Evolutionary conservation across 2,888 invertebrate genomes (phyloP).

Genomic region (Pyrochroa serraticornis): DNA sequence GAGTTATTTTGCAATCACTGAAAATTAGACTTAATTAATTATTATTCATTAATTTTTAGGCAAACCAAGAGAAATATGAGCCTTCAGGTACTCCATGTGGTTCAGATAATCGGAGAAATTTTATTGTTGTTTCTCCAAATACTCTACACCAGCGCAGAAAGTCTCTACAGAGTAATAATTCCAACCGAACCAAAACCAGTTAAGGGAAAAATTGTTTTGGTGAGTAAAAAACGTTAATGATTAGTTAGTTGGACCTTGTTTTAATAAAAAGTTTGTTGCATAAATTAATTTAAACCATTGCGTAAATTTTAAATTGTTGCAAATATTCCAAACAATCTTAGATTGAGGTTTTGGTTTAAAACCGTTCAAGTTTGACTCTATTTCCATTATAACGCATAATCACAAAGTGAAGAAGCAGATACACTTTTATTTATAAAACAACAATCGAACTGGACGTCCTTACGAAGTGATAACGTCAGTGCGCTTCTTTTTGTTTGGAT

Average conservation of each 20-base stretch:
- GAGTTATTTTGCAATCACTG: neutral
- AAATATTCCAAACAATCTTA: no score
- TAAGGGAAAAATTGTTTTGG: slow-evolving; percentile 76
- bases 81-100: slow-evolving; percentile 24
- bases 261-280: no score
- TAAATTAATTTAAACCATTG: no score
- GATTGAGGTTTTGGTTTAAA: no score
- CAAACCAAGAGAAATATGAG: slow-evolving; percentile 4
- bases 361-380: no score
- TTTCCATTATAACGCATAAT: no score
- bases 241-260: no score
- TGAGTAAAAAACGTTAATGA: slow-evolving; percentile 59
- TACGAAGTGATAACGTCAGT: neutral
- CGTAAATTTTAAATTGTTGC: no score
- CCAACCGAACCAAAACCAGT: slow-evolving; percentile 55
- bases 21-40: neutral
- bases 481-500: neutral
- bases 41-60: slow-evolving; percentile 1
- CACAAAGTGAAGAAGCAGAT: no score
- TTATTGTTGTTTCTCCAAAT: slow-evolving; percentile 23
- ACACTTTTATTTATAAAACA: no score
- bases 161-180: slow-evolving; percentile 24
- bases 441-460: no score
- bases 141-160: slow-evolving; percentile 30
- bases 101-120: slow-evolving; percentile 28